A percentile compares a stretch with the other conserved stretches of the same genome.
Conservation (phyloP, 35 echinoderm and acorn worm genomes). For the Ophioderma brevispina region DNA sequence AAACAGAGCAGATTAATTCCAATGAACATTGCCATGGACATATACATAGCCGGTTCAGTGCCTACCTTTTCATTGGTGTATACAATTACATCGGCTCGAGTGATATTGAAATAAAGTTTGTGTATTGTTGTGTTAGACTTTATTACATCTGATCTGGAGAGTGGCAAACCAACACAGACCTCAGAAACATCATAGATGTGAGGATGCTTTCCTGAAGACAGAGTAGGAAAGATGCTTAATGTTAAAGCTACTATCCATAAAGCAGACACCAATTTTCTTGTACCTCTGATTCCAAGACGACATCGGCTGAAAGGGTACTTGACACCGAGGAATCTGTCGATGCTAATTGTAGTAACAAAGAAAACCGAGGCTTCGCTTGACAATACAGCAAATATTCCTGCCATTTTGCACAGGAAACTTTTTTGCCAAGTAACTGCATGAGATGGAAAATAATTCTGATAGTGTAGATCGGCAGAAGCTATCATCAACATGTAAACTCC, state of each 20-base stretch:
- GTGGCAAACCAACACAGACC: background rate
- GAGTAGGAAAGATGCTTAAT: background rate
- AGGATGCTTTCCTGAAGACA: background rate
- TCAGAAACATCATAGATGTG: background rate
- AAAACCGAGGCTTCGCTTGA: background rate
- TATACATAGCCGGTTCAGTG: background rate
- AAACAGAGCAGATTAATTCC: background rate
- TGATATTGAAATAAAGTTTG: background rate
- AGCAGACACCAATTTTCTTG: background rate
- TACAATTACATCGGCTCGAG: background rate
- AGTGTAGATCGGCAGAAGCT: background rate
- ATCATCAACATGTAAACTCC: background rate
- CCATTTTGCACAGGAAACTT: background rate
- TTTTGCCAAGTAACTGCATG: background rate
- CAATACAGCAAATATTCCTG: background rate
- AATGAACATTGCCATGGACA: background rate
- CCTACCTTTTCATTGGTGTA: no score
- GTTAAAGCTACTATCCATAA: background rate
- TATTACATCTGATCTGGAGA: background rate
- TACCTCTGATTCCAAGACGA: background rate
- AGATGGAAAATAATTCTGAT: background rate
- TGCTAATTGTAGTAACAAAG: background rate
- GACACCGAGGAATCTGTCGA: background rate
- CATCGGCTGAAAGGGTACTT: background rate
- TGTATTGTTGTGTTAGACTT: background rate